Conservation (phyloP, 2,888 invertebrate species). For the Ornithoptera alexandrae region DNA sequence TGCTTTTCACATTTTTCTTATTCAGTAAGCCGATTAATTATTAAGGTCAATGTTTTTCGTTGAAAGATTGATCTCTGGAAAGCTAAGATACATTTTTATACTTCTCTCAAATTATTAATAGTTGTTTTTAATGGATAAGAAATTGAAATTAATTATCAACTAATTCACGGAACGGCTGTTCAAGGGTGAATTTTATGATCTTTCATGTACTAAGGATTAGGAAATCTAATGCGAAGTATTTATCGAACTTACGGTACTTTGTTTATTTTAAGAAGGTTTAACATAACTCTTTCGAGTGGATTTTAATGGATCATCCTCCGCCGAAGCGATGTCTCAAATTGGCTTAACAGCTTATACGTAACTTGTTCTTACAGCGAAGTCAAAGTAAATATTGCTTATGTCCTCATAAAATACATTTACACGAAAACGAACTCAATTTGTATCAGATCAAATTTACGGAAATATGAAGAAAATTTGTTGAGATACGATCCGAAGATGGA, state of each 20-base stretch:
- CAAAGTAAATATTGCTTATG: background rate
- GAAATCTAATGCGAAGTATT: too few relatives aligned
- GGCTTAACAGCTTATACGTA: background rate
- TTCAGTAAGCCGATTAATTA: constrained; percentile 1
- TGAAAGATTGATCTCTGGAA: background rate
- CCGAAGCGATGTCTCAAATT: background rate
- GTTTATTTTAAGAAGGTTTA: background rate
- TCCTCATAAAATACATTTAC: constrained; percentile 10
- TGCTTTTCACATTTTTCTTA: background rate
- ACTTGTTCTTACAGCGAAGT: background rate
- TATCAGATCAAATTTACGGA: constrained; percentile 1
- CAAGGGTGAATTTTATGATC: too few relatives aligned
- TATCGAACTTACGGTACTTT: background rate
- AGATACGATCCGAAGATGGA: background rate
- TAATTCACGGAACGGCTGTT: too few relatives aligned
- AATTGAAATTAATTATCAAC: background rate
- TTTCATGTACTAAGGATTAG: too few relatives aligned
- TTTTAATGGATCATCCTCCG: background rate
- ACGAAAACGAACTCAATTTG: constrained; percentile 5
- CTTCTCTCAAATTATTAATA: background rate
- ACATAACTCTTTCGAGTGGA: background rate
- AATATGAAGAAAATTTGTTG: constrained; percentile 7
- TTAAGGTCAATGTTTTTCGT: background rate
- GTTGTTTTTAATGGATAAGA: background rate
- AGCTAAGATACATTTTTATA: background rate